Conservation (phyloP, 2,888 invertebrate genomes). For the Eremobia ochroleuca region DNA sequence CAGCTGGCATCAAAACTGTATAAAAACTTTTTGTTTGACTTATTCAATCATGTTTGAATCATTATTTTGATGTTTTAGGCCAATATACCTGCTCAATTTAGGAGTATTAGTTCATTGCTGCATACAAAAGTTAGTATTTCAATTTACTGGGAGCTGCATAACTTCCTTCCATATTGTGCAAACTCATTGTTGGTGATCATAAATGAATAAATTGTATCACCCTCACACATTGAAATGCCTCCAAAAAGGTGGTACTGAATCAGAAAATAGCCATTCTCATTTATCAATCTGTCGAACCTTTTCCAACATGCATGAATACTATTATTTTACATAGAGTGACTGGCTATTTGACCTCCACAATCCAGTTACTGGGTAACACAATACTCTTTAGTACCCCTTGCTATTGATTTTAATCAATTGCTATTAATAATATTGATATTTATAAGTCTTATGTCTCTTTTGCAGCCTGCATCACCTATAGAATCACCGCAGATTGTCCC, state of each 20-base stretch:
- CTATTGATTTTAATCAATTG: too few species aligned
- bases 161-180: not conserved
- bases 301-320: not conserved
- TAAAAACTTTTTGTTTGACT: not conserved
- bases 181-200: not conserved
- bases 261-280: not conserved
- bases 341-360: too few species aligned
- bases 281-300: not conserved
- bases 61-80: not conserved
- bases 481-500: slow-evolving; percentile 87
- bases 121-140: not conserved
- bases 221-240: not conserved
- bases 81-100: not conserved
- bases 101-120: not conserved
- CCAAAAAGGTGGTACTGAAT: not conserved
- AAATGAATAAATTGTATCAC: not conserved
- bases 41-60: too few species aligned
- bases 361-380: not conserved
- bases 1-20: not conserved
- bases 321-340: not conserved
- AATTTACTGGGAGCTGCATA: not conserved
- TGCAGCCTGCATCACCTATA: slow-evolving; percentile 82
- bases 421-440: not conserved
- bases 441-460: slow-evolving; percentile 42
- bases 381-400: not conserved